Base-by-base conservation (phyloP, 1,140 invertebrate species). In the Sitobion miscanthi region DNA sequence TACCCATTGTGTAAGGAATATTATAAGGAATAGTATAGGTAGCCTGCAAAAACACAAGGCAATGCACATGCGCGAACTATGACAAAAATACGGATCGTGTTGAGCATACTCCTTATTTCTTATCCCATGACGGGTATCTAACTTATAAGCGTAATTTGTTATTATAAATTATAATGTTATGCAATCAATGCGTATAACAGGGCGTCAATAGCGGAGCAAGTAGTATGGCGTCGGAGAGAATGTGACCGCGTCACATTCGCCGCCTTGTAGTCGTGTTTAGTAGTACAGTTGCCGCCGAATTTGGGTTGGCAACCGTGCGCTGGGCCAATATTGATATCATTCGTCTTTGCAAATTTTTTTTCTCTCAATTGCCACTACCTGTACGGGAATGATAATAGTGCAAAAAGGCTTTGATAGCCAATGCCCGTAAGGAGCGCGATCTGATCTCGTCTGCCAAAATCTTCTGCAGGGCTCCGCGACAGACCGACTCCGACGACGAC, bases 271-370 rank as follows among this genome's bases (percentile, higher is more conserved):
- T n/a, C 30, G 14, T 5, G 62, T n/a, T 69, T 69, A n/a, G 62
- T n/a, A 14, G 62, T 69, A 69, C 62, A n/a, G 52, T 25, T 30
- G 90, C 45, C 90, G 69, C 45, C 45, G 35, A 25, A 17, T n/a
- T 92, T 92, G 49, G 11, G 91, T 92, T 92, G 91, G 91, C 77
- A 52, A 54, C 77, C 20, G 7, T 92, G 91, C 42, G 91, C 77
- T 47, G 77, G 49, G 91, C 77, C 9, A 83, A 92, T 92, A 92
- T 54, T 92, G 91, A 92, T 92, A 92, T 92, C 77, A 42, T 49
- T 54, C 38, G 47, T 83, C 47, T 92, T 91, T 82, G 25, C 47
- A 11, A 54, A 38, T 82, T 30, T 42, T 30, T 52, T 83, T 52
- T 92, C 38, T n/a, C 57, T 62, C 54, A 21, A 17, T 88, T 54